phyloP scores from a whole-genome alignment of 2,888 invertebrate genomes.

The Amiota mariae region DNA sequence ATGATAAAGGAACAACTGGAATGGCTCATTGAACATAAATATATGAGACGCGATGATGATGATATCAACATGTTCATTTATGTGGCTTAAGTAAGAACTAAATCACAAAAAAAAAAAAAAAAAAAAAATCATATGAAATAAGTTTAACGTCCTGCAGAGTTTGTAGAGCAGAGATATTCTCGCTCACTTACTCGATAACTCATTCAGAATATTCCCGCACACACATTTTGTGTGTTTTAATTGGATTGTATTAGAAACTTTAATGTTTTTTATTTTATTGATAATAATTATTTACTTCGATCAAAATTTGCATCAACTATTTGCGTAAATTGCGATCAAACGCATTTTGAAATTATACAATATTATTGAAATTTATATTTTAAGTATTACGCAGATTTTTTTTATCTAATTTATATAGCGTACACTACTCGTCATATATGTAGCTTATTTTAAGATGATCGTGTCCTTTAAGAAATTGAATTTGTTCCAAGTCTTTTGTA shows the following conservation, averaged over 20 bases:
- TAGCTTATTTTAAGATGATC: no score
- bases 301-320: no score
- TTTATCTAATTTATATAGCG: neutral
- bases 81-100: conserved; percentile 82
- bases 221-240: no score
- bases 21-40: conserved; percentile 99
- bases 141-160: no score
- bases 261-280: no score
- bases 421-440: neutral
- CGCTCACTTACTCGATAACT: no score
- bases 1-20: conserved; percentile 99
- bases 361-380: neutral
- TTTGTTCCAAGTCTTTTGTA: neutral
- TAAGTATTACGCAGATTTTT: conserved; percentile 16
- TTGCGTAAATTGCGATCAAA: no score
- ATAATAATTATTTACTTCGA: no score
- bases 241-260: neutral
- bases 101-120: neutral
- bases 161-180: no score
- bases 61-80: conserved; percentile 99
- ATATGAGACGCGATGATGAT: conserved; percentile 96
- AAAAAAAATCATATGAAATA: neutral
- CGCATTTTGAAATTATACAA: no score
- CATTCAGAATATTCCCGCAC: no score
- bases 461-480: neutral